Base-by-base conservation (phyloP, 2,888 invertebrate species). In the Apomyelois bistriatella region DNA sequence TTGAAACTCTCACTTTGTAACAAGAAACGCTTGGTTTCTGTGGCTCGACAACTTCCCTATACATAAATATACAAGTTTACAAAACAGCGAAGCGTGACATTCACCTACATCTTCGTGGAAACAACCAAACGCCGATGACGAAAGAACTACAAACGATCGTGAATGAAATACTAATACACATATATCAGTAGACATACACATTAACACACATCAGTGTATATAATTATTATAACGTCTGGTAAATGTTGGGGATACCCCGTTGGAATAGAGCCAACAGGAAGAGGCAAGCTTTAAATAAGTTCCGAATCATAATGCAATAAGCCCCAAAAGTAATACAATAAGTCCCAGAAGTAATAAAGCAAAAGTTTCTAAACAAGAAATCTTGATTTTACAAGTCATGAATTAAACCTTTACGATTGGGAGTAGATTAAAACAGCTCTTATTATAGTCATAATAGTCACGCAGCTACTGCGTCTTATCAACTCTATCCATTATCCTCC, bases 221-320 rank as follows among this genome's bases (percentile, higher is more conserved):
- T 82, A 85, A 85, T 85, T 82, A 85, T 82, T 81, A 79, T 80
- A 85, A 81, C 81, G 85, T 87, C 85, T 85, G 82, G 82, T 83
- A 80, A 80, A 79, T 77, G 77, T 72, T 70, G 83, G 89, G 87
- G 85, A 79, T 85, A 81, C 87, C 88, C 87, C 80, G 76, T 82
- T 89, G 89, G 89, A 82, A 64, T 58, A 65, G 58, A 72, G 88
- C 89, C 89, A 89, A 85, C 80, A 82, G 87, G 84, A 85, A 86
- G 82, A 73, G 68, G 75, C 74, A 68, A 79, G 79, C 81, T 83
- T 78, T 81, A 82, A 84, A 84, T 82, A 85, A 81, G 85, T 84
- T 79, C 76, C 64, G 76, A 78, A 83, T 82, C 79, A 82, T 82
- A 82, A 85, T 76, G 70, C 63, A 70, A 68, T 66, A 58, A 67